Base-by-base conservation (phyloP, 2,888 invertebrate species). In the Sinhomidia bicolor region DNA sequence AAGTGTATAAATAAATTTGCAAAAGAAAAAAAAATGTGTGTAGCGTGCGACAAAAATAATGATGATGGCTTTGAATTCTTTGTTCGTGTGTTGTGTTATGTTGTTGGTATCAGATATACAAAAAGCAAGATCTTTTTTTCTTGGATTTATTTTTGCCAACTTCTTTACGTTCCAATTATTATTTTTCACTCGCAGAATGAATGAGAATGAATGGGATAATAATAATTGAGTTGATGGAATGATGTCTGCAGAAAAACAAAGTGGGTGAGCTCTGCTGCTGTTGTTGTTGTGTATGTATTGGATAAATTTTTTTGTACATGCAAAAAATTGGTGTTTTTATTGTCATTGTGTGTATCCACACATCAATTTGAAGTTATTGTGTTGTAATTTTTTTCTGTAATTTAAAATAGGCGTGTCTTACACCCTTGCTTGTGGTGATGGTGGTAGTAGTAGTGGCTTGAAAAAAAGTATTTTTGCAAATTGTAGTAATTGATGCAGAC, bases 401-500 rank as follows among this genome's bases (percentile, higher is more conserved):
- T 85, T 85, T 85, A 71, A 71, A 85, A 68, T 76, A 85, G 85
- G 85, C 85, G 85, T 85, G 85, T 29, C 85, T 32, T 74, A 20
- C 62, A 29, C 47, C 51, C 82, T 32, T 74, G 71, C 71, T 36
- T 36, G 36, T n/a, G n/a, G n/a, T n/a, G n/a, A n/a, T n/a, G n/a
- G n/a, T n/a, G n/a, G n/a, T n/a, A n/a, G n/a, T n/a, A n/a, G n/a
- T n/a, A n/a, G 36, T 36, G 36, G 36, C 36, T 36, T 36, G 36
- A 41, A 36, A 62, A 62, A 62, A 62, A 60, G 7, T 36, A 36
- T 5, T 29, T n/a, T 60, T 62, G 62, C 62, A 62, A 36, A 36
- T 36, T 36, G 36, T 36, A 36, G 36, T 5, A 36, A 62, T 12
- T 62, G 62, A 62, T n/a, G 62, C 26, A 62, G 29, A 29, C 62